phyloP scores from a whole-genome alignment of 2,888 invertebrate species.

The Panopea generosa region DNA sequence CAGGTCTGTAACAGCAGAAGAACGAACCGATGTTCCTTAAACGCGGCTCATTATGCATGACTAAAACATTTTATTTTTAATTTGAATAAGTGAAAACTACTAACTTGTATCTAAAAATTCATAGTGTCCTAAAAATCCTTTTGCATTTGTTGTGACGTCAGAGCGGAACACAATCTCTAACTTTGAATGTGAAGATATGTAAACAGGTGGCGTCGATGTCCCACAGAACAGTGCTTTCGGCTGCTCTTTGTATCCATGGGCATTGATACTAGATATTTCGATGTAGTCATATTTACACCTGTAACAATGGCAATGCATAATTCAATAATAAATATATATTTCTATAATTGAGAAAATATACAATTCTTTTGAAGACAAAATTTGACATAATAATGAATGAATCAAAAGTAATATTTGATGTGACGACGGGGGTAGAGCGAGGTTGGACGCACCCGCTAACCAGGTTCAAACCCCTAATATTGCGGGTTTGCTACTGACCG shows the following conservation, averaged over 20 bases:
- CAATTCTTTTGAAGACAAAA: too few relatives aligned
- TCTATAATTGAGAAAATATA: background rate
- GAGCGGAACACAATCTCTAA: conserved; percentile 80
- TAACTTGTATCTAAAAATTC: conserved; percentile 78
- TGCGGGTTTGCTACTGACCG: too few relatives aligned
- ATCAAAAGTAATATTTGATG: too few relatives aligned
- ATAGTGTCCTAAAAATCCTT: conserved; percentile 77
- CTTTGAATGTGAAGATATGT: conserved; percentile 80
- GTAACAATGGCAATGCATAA: conserved; percentile 28
- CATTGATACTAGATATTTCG: conserved; percentile 79
- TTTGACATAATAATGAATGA: too few relatives aligned
- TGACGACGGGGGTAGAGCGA: too few relatives aligned
- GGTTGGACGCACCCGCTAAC: too few relatives aligned
- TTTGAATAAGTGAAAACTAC: too few relatives aligned
- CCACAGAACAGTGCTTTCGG: conserved; percentile 77
- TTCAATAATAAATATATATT: background rate
- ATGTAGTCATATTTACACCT: conserved; percentile 83
- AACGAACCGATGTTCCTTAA: too few relatives aligned
- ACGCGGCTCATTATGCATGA: too few relatives aligned
- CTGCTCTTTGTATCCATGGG: conserved; percentile 73
- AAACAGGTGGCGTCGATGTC: conserved; percentile 71
- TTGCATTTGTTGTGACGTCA: conserved; percentile 77
- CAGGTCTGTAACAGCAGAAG: too few relatives aligned
- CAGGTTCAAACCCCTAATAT: too few relatives aligned
- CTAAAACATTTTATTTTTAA: too few relatives aligned